These are phyloP conservation scores for Sprattus sprattus DNA, from an alignment of 2,113 vertebrate genomes.

Conservation along the genomic window DNA sequence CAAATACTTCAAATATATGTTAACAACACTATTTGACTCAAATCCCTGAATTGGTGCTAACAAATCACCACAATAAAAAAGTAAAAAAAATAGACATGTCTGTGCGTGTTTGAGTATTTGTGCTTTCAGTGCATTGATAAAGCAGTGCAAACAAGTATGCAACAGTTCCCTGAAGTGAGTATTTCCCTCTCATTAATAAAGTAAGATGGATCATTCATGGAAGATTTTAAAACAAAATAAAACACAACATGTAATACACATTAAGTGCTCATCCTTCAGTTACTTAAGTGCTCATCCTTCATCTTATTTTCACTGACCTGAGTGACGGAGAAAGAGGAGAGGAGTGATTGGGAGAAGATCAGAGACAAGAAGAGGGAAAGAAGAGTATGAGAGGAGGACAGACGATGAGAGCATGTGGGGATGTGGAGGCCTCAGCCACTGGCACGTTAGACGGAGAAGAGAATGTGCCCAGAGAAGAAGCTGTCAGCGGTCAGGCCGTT, in stretches of 20 bases:
- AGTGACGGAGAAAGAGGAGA: background rate
- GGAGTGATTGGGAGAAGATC: too few species aligned
- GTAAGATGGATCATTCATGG: background rate
- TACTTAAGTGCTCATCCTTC: background rate
- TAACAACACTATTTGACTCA: background rate
- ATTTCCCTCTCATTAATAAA: background rate
- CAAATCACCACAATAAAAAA: background rate
- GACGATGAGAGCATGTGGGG: background rate
- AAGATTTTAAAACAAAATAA: background rate
- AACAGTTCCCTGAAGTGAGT: background rate
- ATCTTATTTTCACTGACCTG: background rate
- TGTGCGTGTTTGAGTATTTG: too few species aligned
- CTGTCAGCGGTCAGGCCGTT: constrained; percentile 53
- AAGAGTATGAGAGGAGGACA: background rate
- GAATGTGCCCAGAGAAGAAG: constrained; percentile 55
- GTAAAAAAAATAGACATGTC: too few species aligned
- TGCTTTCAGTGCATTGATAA: too few species aligned
- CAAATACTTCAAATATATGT: background rate
- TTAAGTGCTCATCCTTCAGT: background rate
- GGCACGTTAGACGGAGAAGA: constrained; percentile 43
- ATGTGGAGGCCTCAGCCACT: too few species aligned
- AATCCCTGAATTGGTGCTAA: background rate
- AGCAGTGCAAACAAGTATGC: background rate
- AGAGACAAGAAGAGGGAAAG: background rate
- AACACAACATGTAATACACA: background rate